phyloP scores from a whole-genome alignment of 2,797 vertebrate species.

The Siniperca undulata region DNA sequence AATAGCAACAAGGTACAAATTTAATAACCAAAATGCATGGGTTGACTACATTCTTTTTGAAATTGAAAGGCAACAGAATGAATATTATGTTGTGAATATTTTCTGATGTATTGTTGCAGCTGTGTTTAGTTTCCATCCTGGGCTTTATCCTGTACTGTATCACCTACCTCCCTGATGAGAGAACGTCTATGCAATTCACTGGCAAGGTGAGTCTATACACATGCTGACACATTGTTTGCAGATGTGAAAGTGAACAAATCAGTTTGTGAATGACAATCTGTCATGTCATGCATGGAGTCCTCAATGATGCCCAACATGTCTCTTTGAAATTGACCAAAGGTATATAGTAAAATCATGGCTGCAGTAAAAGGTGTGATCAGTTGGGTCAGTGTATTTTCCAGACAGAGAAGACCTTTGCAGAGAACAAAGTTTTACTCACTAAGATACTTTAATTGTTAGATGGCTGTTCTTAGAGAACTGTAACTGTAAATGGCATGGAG shows the following conservation, averaged over 20 bases:
- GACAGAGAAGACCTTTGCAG: constrained; percentile 19
- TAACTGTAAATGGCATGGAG: constrained; percentile 6
- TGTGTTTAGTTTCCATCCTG: constrained; percentile 91
- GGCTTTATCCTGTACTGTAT: constrained; percentile 93
- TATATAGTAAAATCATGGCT: background rate
- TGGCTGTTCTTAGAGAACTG: constrained; percentile 1
- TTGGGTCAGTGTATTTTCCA: background rate
- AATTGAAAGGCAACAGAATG: background rate
- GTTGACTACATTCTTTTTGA: background rate
- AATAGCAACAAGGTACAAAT: background rate
- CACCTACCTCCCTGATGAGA: constrained; percentile 93
- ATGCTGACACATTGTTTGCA: background rate
- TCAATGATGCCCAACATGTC: background rate
- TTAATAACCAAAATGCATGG: background rate
- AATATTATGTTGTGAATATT: constrained; percentile 7
- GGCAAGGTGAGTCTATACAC: constrained; percentile 88
- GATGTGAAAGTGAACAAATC: constrained; percentile 5
- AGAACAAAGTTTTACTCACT: constrained; percentile 17
- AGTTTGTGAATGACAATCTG: background rate
- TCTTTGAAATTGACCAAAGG: constrained; percentile 6
- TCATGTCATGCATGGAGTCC: background rate
- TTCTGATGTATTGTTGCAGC: constrained; percentile 80
- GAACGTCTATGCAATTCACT: constrained; percentile 89
- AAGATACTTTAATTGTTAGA: background rate
- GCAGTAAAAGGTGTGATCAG: background rate